These are phyloP conservation scores for Martes martes DNA, from an alignment of 2,113 vertebrate genomes.

Conservation along the genomic window DNA sequence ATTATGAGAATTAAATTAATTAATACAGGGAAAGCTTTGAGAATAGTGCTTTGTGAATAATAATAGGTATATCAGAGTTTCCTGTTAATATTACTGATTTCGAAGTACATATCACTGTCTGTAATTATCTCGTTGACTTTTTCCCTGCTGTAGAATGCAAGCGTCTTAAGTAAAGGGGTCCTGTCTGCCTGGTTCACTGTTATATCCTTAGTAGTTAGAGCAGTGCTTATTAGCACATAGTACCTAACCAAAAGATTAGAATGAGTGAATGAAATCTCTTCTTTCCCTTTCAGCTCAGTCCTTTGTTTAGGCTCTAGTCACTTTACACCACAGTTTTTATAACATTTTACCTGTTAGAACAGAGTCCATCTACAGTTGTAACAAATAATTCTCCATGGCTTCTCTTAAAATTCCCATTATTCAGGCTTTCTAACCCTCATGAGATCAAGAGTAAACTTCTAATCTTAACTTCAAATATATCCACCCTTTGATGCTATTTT, in stretches of 20 bases:
- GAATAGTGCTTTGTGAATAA: not conserved
- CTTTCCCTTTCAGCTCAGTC: not conserved
- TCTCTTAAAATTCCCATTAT: not conserved
- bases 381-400: not conserved
- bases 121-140: not conserved
- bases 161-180: not conserved
- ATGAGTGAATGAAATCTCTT: not conserved
- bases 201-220: not conserved
- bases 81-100: conserved; percentile 21
- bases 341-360: not conserved
- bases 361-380: not conserved
- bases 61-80: not conserved
- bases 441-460: not conserved
- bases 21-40: not conserved
- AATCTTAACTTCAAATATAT: not conserved
- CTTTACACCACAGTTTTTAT: not conserved
- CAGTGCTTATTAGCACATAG: not conserved
- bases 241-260: not conserved
- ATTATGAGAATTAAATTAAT: not conserved
- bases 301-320: not conserved
- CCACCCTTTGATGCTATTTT: not conserved
- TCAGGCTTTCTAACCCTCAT: not conserved
- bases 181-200: not conserved
- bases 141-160: not conserved
- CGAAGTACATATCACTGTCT: not conserved